Conservation (phyloP, 2,113 vertebrate genomes). For the Perca flavescens region DNA sequence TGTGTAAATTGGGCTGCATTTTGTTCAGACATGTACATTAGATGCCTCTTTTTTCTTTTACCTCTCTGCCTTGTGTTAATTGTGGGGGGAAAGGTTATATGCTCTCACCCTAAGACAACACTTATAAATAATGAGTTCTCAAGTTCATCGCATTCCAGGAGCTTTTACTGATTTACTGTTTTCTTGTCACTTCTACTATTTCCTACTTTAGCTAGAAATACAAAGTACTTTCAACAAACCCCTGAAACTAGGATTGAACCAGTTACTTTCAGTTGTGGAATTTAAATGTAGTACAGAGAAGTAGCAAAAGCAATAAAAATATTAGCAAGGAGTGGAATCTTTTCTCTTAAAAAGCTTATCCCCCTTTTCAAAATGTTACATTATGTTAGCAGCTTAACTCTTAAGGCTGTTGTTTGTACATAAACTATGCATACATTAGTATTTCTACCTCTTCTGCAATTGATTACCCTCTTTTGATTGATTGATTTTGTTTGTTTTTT, state of each 20-base stretch:
- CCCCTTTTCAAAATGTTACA: background rate
- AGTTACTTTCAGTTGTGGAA: background rate
- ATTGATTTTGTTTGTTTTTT: background rate
- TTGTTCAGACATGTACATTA: constrained; percentile 28
- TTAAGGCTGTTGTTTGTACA: background rate
- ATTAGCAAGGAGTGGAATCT: background rate
- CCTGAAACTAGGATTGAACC: background rate
- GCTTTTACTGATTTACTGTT: background rate
- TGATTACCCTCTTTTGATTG: background rate
- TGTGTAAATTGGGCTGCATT: background rate
- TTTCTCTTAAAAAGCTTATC: background rate
- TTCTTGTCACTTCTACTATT: background rate
- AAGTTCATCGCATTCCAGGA: background rate
- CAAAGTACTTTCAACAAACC: background rate
- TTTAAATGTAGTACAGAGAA: background rate
- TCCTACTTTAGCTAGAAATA: background rate
- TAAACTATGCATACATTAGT: background rate
- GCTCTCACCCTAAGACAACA: background rate
- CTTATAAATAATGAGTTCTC: background rate
- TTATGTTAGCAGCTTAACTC: too few relatives aligned
- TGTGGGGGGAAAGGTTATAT: background rate
- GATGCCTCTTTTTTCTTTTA: background rate
- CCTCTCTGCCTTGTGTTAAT: background rate
- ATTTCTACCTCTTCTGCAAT: background rate
- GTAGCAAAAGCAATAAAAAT: background rate